Evolutionary conservation across 2,113 vertebrate species (phyloP).

Genomic region (Megaceryle torquata): DNA sequence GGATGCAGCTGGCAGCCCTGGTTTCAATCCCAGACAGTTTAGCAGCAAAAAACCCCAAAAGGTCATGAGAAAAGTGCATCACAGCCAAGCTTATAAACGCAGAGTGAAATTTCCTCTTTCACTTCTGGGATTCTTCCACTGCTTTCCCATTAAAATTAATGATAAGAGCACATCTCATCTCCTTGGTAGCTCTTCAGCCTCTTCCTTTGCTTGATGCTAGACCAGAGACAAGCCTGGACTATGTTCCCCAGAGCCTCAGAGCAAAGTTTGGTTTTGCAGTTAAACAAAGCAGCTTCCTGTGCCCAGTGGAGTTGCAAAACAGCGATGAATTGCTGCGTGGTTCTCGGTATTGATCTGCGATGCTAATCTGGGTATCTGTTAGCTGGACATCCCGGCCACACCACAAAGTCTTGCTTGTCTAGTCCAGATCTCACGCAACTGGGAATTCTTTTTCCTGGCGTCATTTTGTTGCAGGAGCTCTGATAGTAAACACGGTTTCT

Average conservation of each 20-base stretch:
- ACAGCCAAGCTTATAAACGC: neutral
- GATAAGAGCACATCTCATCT: neutral
- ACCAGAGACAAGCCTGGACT: neutral
- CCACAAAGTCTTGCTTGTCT: neutral
- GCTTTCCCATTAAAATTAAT: neutral
- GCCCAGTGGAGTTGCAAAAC: neutral
- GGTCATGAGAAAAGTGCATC: neutral
- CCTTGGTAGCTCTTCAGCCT: neutral
- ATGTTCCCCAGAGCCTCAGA: neutral
- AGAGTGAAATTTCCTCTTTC: neutral
- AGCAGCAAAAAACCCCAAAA: neutral
- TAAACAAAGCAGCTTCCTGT: neutral
- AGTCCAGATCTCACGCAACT: neutral
- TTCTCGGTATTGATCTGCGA: neutral
- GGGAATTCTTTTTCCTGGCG: neutral
- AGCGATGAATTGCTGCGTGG: fast-evolving
- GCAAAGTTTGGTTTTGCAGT: neutral
- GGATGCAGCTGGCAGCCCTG: neutral
- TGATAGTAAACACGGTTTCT: neutral
- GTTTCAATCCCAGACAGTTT: neutral
- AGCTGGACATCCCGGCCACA: neutral
- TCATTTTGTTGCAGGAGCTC: neutral
- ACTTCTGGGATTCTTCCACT: neutral
- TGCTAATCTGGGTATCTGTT: neutral
- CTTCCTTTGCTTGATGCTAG: neutral